phyloP scores from a whole-genome alignment of 2,113 vertebrate species.

The Mormoops blainvillei region DNA sequence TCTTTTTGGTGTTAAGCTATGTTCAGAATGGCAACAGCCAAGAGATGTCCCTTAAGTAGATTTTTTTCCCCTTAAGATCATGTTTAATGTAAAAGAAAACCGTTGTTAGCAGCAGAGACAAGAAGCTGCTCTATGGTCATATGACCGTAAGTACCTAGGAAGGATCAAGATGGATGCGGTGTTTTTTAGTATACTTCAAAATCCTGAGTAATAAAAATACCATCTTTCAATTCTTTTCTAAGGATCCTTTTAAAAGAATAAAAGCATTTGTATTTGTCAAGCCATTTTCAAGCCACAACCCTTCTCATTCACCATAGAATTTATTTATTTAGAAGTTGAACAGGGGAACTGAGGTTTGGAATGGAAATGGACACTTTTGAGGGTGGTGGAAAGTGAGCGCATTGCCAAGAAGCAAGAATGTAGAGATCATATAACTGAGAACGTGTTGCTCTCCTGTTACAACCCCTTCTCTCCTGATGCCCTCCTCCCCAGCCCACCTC shows the following conservation, averaged over 20 bases:
- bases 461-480: background rate
- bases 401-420: background rate
- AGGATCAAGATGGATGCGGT: background rate
- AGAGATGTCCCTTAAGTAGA: background rate
- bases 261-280: background rate
- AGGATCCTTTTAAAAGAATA: background rate
- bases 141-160: background rate
- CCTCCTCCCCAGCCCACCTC: too few relatives aligned
- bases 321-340: background rate
- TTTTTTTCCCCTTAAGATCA: conserved; percentile 6
- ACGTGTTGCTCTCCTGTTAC: background rate
- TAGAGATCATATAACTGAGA: background rate
- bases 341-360: background rate
- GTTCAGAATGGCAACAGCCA: background rate
- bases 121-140: background rate
- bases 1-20: background rate
- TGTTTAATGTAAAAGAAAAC: conserved; percentile 13
- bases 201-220: background rate
- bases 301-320: background rate
- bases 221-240: background rate
- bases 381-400: background rate
- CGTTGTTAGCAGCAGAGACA: background rate
- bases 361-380: background rate
- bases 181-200: background rate
- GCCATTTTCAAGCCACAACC: background rate